Evolutionary conservation across 2,113 vertebrate species (phyloP).

Genomic region (Ochotona princeps): DNA sequence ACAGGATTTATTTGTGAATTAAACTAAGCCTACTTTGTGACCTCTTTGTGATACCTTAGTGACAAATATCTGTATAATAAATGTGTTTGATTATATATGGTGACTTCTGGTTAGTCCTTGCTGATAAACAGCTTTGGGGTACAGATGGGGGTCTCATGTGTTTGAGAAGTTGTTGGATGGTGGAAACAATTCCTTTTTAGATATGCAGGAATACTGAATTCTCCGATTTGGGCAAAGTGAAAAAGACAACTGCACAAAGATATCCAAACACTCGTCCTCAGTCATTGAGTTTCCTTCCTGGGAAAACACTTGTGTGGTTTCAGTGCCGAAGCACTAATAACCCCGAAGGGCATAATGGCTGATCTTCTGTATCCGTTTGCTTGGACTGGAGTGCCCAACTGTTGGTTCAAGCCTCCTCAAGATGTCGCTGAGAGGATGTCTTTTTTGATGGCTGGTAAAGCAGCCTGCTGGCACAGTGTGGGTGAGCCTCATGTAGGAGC

Average conservation of each 20-base stretch:
- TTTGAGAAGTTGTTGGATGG: background rate
- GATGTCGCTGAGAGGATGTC: background rate
- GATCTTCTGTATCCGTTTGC: background rate
- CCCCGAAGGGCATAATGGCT: background rate
- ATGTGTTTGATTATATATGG: slow-evolving; percentile 33
- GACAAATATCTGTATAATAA: slow-evolving; percentile 58
- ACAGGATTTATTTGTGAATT: slow-evolving; percentile 47
- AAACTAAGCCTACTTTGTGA: slow-evolving; percentile 56
- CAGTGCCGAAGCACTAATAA: background rate
- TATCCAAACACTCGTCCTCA: background rate
- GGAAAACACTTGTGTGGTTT: background rate
- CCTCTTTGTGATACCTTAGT: slow-evolving; percentile 57
- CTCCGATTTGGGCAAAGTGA: background rate
- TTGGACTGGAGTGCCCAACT: background rate
- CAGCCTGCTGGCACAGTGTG: background rate
- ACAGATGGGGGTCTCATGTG: background rate
- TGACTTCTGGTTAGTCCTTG: background rate
- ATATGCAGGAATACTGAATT: background rate
- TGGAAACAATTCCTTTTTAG: background rate
- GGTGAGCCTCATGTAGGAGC: background rate
- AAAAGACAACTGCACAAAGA: background rate
- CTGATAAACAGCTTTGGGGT: background rate
- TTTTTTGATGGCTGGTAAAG: background rate
- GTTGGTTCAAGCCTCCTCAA: background rate
- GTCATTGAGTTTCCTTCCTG: background rate